A percentile compares a stretch with the other conserved stretches of the same genome.
Conservation (phyloP, 2,113 vertebrate species). For the Glareola pratincola region DNA sequence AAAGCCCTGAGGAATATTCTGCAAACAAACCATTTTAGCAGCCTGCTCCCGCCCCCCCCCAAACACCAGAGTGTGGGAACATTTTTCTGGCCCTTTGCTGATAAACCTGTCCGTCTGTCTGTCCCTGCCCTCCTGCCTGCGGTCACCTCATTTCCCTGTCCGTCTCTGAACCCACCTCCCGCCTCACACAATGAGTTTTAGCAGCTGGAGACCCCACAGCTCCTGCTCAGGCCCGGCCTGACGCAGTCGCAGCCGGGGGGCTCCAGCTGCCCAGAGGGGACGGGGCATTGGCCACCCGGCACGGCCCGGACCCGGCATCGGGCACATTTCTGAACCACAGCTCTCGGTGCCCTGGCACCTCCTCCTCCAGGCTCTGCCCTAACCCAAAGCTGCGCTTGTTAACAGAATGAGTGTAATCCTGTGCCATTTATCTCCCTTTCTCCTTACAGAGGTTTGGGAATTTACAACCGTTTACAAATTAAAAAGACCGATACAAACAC, state of each 20-base stretch:
- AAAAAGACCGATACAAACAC: background rate
- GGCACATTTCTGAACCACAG: background rate
- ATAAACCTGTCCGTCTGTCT: rapidly evolving
- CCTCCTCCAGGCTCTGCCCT: background rate
- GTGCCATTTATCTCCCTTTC: background rate
- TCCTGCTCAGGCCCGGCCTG: background rate
- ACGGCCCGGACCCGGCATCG: background rate
- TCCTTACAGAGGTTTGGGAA: background rate
- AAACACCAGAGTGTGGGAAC: rapidly evolving
- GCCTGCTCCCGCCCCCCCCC: background rate
- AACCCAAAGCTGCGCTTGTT: background rate
- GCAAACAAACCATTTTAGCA: background rate
- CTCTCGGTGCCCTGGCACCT: background rate
- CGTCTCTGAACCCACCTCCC: background rate
- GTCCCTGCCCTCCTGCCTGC: background rate
- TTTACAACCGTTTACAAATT: background rate
- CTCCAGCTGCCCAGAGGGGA: background rate
- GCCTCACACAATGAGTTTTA: background rate
- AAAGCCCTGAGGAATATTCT: background rate
- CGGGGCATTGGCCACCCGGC: background rate
- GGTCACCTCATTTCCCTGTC: background rate
- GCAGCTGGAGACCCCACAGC: background rate
- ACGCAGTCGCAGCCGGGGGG: background rate
- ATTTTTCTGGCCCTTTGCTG: background rate
- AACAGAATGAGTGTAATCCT: background rate